phyloP scores from a whole-genome alignment of 2,888 invertebrate species.

The Cacoxenus indagator region DNA sequence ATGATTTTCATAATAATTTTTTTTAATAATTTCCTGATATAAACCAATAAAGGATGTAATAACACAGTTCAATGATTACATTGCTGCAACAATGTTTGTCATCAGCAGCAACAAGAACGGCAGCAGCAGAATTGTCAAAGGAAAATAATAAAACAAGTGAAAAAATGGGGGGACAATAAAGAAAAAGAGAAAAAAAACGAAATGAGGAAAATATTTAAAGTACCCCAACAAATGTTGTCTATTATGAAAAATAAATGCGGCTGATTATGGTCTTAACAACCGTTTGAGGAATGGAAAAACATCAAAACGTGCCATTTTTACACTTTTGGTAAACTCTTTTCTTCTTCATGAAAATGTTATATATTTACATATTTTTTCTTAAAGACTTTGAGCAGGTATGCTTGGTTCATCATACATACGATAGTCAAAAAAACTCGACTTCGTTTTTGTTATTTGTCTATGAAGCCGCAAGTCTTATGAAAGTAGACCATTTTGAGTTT shows the following conservation, averaged over 20 bases:
- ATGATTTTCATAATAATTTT: slow-evolving; percentile 33
- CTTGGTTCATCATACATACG: neutral
- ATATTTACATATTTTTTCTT: neutral
- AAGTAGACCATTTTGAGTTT: neutral
- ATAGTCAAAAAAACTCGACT: neutral
- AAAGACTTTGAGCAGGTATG: neutral
- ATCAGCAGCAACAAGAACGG: neutral
- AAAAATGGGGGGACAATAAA: neutral
- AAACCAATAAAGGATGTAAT: slow-evolving; percentile 64
- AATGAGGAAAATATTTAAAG: slow-evolving; percentile 5
- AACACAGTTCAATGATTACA: slow-evolving; percentile 58
- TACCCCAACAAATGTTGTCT: neutral
- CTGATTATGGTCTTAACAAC: slow-evolving; percentile 58
- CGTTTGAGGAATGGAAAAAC: slow-evolving; percentile 37
- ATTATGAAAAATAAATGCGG: slow-evolving; percentile 44
- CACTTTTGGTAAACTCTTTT: slow-evolving; percentile 7
- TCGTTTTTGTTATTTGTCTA: neutral
- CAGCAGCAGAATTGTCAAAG: neutral
- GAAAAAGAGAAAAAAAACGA: neutral
- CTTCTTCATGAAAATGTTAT: neutral
- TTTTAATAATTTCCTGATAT: slow-evolving; percentile 60
- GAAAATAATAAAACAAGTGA: neutral
- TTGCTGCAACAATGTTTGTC: neutral
- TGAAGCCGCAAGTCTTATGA: neutral
- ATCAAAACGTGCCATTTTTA: slow-evolving; percentile 27